Base-by-base conservation (phyloP, 2,113 vertebrate species). In the Murina feae region DNA sequence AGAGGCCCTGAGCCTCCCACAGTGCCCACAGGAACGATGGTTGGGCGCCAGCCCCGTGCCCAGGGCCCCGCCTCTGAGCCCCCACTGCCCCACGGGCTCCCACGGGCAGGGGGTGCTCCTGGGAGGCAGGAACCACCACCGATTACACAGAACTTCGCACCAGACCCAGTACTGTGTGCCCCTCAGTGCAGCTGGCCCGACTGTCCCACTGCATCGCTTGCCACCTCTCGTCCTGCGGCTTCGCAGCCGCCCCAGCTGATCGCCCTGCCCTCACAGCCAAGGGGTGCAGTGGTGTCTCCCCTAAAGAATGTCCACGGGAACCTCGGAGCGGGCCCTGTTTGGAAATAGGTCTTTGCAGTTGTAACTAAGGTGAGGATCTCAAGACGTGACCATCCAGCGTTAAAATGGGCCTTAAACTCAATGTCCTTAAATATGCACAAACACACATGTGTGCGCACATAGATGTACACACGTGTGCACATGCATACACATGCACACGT, bases 141-240 rank as follows among this genome's bases (percentile, higher is more conserved):
- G 8, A 74, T 32, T 2, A 21, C 3, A 21, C 12, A 49, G 44
- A 12, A 7, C 35, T 35, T n/a, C 12, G 37, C 32, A 14, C 71
- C 44, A 4, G 9, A 44, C 37, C n/a, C 4, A 2, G 1, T 21
- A 6, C 83, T 68, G 44, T 2, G 42, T 4, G 32, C 69, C 55
- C 55, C 0, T 7, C 0, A 0, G 9, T 18, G 53, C 4, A 0
- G 18, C 2, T 0, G 58, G 66, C 80, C 32, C 4, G 44, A 49
- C 53, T 7, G 17, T 39, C 23, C 13, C 37, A 44, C 44, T 28
- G 49, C 58, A 30, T 60, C 49, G 6, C 72, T 9, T 6, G 81
- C 10, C 4, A 17, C 65, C 51, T 44, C 23, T 1, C 0, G 0
- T 20, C 71, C 53, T 7, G 65, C 44, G 25, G 28, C 35, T 5